Evolutionary conservation across 1,140 invertebrate genomes (phyloP).

Genomic region (Drosophila rufa): DNA sequence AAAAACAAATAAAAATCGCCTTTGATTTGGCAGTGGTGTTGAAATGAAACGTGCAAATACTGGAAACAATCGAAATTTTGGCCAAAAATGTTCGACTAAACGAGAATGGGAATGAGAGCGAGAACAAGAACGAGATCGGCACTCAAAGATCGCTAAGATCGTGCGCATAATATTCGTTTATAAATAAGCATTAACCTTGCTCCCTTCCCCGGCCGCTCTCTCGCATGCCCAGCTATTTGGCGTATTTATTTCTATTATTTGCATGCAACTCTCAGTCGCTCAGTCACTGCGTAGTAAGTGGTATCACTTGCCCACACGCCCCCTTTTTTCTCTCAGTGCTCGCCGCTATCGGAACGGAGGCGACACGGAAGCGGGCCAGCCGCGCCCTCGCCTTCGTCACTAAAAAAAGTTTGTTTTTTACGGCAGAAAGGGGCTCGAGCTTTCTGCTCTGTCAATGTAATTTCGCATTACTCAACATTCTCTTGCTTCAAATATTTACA

Average conservation of each 20-base stretch:
- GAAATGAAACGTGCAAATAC: slow-evolving; percentile 47
- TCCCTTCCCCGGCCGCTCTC: slow-evolving; percentile 16
- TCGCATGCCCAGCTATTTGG: slow-evolving; percentile 33
- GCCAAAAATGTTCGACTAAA: slow-evolving; percentile 5
- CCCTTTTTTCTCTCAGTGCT: slow-evolving; percentile 36
- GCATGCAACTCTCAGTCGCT: slow-evolving; percentile 48
- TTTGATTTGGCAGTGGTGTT: slow-evolving; percentile 29
- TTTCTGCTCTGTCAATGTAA: slow-evolving; percentile 2
- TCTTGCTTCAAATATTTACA: neutral
- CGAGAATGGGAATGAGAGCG: slow-evolving; percentile 3
- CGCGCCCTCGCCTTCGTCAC: slow-evolving; percentile 43
- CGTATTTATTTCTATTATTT: slow-evolving; percentile 49
- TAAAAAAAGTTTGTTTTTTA: slow-evolving; percentile 11
- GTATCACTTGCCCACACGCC: slow-evolving; percentile 37
- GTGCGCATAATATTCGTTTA: slow-evolving; percentile 69
- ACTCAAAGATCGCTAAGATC: slow-evolving; percentile 33
- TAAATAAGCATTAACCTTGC: slow-evolving; percentile 77
- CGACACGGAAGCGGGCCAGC: slow-evolving; percentile 64
- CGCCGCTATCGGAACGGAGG: slow-evolving; percentile 27
- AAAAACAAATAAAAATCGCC: slow-evolving; percentile 32
- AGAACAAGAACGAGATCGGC: slow-evolving; percentile 34
- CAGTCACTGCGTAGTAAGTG: slow-evolving; percentile 45
- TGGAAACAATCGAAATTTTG: slow-evolving; percentile 31
- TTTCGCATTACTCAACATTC: slow-evolving; percentile 12
- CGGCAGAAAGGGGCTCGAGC: slow-evolving; percentile 7